Conservation (phyloP, 2,888 invertebrate species). For the Tinea pellionella region DNA sequence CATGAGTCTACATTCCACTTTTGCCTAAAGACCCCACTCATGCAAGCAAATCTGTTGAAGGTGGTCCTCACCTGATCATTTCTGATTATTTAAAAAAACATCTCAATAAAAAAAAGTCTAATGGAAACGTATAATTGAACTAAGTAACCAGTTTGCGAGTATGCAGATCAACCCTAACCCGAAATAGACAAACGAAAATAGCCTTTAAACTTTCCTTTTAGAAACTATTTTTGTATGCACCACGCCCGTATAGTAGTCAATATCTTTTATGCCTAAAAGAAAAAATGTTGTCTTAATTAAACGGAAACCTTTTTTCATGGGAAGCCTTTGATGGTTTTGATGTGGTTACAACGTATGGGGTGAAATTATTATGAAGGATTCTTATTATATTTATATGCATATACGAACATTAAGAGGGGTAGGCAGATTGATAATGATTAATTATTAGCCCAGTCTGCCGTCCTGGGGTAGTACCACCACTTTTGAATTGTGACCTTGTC, state of each 20-base stretch:
- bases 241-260: background rate
- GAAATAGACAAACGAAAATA: background rate
- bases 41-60: no score
- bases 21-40: no score
- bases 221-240: background rate
- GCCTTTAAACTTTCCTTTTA: background rate
- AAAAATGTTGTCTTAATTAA: background rate
- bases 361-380: background rate
- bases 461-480: no score
- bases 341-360: background rate
- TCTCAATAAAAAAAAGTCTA: background rate
- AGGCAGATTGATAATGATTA: no score
- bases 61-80: no score
- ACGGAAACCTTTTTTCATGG: constrained; percentile 1
- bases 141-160: constrained; percentile 7
- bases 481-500: no score
- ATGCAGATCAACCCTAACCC: constrained; percentile 7
- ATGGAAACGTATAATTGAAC: background rate
- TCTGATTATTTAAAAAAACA: no score
- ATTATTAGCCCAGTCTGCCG: no score
- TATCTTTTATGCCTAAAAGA: background rate
- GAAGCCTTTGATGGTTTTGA: background rate
- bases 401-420: no score
- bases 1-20: no score
- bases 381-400: background rate